Base-by-base conservation (phyloP, 2,113 vertebrate species). In the Thinocorus orbignyianus region DNA sequence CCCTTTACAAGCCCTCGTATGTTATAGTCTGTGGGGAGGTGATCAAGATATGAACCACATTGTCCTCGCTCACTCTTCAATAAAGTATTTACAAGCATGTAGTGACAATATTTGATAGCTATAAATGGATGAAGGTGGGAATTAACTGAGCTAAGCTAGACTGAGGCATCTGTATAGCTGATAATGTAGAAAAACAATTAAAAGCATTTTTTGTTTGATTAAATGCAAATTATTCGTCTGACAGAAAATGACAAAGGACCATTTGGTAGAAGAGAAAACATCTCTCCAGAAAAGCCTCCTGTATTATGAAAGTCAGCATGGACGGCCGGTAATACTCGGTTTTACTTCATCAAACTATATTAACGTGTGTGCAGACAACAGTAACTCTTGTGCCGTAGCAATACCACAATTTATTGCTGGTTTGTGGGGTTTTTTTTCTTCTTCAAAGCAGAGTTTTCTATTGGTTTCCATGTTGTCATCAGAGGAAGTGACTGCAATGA, bases 241-340 rank as follows among this genome's bases (percentile, higher is more conserved):
- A 39, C 96, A 99, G 99, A 99, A 99, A 98, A 99, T 99, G 99
- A 99, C 98, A 61, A 99, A 99, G 98, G 99, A 99, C 96, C 98
- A 99, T 96, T 97, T 99, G 97, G 97, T 98, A 88, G 98, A 98
- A 98, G 99, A 99, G 98, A 99, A 99, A 97, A 99, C 98, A 2
- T 98, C 99, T 93, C 98, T 99, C 30, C 99, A 99, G 97, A 99
- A 99, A 97, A 99, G 99, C 97, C 98, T 99, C 93, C 98, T 99
- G 95, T 99, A 99, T 97, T 99, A 99, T 66, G 99, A 99, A 97
- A 99, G 99, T 95, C 98, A 99, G 15, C 99, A 99, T 25, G 99
- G 99, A 28, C 98, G 99, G 58, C 99, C 99, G 82, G 99, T 99
- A 97, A 97, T 95, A 51, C 81, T 76, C 83, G 23, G 11, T 89